Evolutionary conservation across 2,888 invertebrate genomes (phyloP).

Genomic region (Phaonia tiefii): DNA sequence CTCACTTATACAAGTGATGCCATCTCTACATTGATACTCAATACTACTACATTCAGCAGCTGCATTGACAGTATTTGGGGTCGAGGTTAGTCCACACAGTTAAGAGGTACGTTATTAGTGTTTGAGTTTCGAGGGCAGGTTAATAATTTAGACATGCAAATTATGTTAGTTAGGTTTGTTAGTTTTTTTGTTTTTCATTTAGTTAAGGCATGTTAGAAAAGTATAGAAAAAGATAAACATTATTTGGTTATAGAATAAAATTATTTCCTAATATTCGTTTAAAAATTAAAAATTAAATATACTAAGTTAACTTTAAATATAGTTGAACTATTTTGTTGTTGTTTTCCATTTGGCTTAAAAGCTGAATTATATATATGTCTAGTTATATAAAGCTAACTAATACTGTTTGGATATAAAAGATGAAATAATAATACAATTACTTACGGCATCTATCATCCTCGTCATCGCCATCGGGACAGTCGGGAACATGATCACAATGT

Average conservation of each 20-base stretch:
- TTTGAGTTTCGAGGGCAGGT: slow-evolving; percentile 26
- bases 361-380: slow-evolving; percentile 2
- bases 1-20: slow-evolving; percentile 77
- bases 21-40: slow-evolving; percentile 78
- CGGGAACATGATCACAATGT: slow-evolving; percentile 82
- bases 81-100: slow-evolving; percentile 65
- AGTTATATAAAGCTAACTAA: no score
- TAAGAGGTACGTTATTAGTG: slow-evolving; percentile 37
- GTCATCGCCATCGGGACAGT: slow-evolving; percentile 85
- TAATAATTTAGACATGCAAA: slow-evolving; percentile 60
- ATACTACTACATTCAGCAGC: slow-evolving; percentile 77
- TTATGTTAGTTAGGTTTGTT: slow-evolving; percentile 47
- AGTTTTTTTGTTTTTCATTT: slow-evolving; percentile 11
- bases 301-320: not conserved
- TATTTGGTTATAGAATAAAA: slow-evolving; percentile 6
- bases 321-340: slow-evolving; percentile 11
- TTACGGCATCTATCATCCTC: slow-evolving; percentile 81
- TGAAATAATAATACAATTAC: slow-evolving; percentile 67
- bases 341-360: slow-evolving; percentile 8
- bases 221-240: slow-evolving; percentile 11
- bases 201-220: slow-evolving; percentile 26
- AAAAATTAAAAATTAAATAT: slow-evolving; percentile 1
- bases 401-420: slow-evolving; percentile 15
- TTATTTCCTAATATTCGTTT: not conserved
- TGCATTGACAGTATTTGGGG: slow-evolving; percentile 62